phyloP scores from a whole-genome alignment of 92 coral and sea anemone species.

The Porites cylindrica region DNA sequence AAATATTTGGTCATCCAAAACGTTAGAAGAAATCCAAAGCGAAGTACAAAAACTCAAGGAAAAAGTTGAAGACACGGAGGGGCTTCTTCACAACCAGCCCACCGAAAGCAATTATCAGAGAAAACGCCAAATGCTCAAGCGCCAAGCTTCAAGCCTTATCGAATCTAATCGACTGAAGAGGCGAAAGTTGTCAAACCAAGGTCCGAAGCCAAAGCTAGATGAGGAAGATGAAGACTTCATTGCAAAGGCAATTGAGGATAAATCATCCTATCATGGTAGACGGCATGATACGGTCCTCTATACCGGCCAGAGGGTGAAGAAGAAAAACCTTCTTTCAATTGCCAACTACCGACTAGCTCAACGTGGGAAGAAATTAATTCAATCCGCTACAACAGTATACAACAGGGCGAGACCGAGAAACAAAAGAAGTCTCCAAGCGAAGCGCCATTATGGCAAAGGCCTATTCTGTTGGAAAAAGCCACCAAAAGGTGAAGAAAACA shows the following conservation, averaged over 20 bases:
- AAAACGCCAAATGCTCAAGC: too few relatives aligned
- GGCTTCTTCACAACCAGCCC: too few relatives aligned
- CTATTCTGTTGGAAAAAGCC: not conserved
- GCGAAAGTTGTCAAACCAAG: slow-evolving; percentile 47
- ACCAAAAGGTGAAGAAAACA: not conserved
- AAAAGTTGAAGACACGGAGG: too few relatives aligned
- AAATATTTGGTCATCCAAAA: too few relatives aligned
- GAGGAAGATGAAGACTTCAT: slow-evolving; percentile 63
- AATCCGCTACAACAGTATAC: slow-evolving; percentile 60
- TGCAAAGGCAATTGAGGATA: slow-evolving; percentile 56
- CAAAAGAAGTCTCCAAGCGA: slow-evolving; percentile 49
- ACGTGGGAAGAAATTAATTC: slow-evolving; percentile 7
- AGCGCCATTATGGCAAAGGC: not conserved
- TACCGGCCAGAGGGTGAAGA: slow-evolving; percentile 60
- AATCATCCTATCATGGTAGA: slow-evolving; percentile 72
- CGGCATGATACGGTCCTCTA: slow-evolving; percentile 64
- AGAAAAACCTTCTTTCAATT: not conserved
- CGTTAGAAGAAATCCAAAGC: too few relatives aligned
- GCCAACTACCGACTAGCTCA: too few relatives aligned
- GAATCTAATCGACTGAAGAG: slow-evolving; percentile 28
- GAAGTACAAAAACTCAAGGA: too few relatives aligned
- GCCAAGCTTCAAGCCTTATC: not conserved
- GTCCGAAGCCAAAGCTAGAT: slow-evolving; percentile 22
- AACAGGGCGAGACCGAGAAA: slow-evolving; percentile 47
- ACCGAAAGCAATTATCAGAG: too few relatives aligned